Evolutionary conservation across 2,797 vertebrate species (phyloP).

Genomic region (Helostoma temminkii): DNA sequence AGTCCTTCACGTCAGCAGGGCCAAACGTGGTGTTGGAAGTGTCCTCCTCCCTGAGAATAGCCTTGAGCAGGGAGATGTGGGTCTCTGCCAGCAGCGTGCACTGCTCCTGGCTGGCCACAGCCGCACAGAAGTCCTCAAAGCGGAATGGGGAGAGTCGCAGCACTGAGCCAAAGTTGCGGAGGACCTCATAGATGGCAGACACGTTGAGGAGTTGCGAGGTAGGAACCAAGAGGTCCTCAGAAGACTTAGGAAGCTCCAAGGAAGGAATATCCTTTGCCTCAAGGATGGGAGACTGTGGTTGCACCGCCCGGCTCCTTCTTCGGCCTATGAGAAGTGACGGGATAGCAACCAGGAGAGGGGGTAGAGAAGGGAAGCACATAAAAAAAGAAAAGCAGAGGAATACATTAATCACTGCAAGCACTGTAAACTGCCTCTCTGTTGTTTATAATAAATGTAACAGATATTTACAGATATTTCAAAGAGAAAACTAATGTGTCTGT

Average conservation of each 20-base stretch:
- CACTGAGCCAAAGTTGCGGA: conserved; percentile 95
- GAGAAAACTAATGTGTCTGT: not conserved
- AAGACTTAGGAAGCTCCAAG: conserved; percentile 94
- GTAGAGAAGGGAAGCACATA: not conserved
- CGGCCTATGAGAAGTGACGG: conserved; percentile 81
- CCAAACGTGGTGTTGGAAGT: conserved; percentile 97
- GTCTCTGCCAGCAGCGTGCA: conserved; percentile 97
- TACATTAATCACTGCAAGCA: not conserved
- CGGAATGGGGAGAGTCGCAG: conserved; percentile 95
- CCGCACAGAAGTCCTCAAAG: conserved; percentile 97
- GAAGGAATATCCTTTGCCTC: conserved; percentile 93
- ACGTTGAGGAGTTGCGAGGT: conserved; percentile 93
- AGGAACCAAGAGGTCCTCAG: conserved; percentile 94
- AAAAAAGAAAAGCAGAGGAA: not conserved
- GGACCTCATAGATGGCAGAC: conserved; percentile 94
- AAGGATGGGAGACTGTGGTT: conserved; percentile 89
- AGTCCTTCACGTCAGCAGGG: conserved; percentile 96
- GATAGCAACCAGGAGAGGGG: conserved; percentile 1
- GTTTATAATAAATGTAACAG: not conserved
- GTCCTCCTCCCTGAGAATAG: conserved; percentile 97
- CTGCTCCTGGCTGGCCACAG: conserved; percentile 94
- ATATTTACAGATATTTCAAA: not conserved
- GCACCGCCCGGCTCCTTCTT: conserved; percentile 87
- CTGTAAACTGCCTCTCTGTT: too few relatives aligned
- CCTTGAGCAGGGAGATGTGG: conserved; percentile 94